Percentiles rank a stretch among this genome's conserved stretches.
Conservation (phyloP, 2,113 vertebrate genomes). For the Tetrax tetrax region DNA sequence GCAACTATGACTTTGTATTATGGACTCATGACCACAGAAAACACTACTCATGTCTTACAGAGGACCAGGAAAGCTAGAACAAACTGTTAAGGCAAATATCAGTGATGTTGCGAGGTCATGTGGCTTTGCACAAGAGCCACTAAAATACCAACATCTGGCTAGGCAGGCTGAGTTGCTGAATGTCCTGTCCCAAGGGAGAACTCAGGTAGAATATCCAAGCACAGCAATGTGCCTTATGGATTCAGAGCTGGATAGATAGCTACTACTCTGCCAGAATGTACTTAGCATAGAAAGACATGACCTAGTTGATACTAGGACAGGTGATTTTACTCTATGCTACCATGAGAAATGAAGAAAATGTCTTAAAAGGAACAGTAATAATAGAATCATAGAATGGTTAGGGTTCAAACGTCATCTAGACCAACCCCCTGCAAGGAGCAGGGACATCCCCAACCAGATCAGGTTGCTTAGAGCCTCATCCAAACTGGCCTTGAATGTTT, state of each 20-base stretch:
- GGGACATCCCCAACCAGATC: no score
- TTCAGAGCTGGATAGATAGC: not conserved
- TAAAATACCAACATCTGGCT: not conserved
- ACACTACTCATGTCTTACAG: no score
- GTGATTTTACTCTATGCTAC: not conserved
- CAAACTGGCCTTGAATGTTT: no score
- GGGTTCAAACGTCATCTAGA: no score
- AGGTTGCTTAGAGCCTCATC: no score
- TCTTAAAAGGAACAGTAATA: not conserved
- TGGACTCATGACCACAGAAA: no score
- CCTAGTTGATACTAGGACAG: not conserved
- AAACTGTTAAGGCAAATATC: not conserved
- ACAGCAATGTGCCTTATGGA: not conserved
- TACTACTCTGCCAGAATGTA: not conserved
- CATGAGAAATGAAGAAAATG: not conserved
- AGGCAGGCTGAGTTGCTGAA: not conserved
- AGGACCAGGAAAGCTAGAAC: no score
- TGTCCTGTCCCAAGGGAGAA: not conserved
- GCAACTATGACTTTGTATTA: no score
- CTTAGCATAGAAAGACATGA: not conserved
- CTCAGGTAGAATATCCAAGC: not conserved
- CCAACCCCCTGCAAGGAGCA: no score
- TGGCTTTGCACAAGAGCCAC: not conserved
- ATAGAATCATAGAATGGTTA: no score
- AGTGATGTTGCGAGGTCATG: not conserved